Evolutionary conservation across 2,888 invertebrate genomes (phyloP).

Genomic region (Melipona bicolor): DNA sequence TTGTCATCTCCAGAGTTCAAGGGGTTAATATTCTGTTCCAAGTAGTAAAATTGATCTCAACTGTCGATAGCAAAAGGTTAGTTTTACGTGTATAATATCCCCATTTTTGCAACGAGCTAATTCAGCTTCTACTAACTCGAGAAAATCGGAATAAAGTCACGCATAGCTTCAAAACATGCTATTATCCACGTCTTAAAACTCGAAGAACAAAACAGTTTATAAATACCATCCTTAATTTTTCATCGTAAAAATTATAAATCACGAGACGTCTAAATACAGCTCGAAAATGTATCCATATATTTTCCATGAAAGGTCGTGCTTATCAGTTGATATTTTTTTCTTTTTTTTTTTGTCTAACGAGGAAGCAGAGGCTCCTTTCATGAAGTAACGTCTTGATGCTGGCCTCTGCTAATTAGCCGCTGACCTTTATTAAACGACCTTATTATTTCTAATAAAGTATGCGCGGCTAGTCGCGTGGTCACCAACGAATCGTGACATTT

Average conservation of each 20-base stretch:
- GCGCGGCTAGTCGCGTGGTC: neutral
- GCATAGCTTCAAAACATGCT: no score
- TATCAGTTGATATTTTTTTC: neutral
- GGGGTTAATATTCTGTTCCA: no score
- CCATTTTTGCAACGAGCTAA: no score
- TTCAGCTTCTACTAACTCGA: no score
- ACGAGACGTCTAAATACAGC: no score
- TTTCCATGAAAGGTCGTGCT: neutral
- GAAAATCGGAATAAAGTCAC: no score
- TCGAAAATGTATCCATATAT: neutral
- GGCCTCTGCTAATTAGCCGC: slow-evolving; percentile 38
- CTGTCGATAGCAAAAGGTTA: no score
- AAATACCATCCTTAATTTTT: neutral
- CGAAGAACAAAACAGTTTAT: neutral
- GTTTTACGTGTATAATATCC: no score
- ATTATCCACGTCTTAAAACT: neutral
- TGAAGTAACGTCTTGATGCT: slow-evolving; percentile 4
- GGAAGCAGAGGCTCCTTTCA: slow-evolving; percentile 17
- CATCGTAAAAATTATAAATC: neutral
- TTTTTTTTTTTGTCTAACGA: neutral
- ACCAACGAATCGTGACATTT: slow-evolving; percentile 5
- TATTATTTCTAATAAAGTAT: slow-evolving; percentile 16
- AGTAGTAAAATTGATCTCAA: no score
- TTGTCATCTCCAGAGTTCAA: no score
- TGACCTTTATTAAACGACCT: slow-evolving; percentile 35